A percentile compares a stretch with the other conserved stretches of the same genome.
Evolutionary conservation across 2,888 invertebrate species (phyloP).

Genomic region (Catocala sponsa): DNA sequence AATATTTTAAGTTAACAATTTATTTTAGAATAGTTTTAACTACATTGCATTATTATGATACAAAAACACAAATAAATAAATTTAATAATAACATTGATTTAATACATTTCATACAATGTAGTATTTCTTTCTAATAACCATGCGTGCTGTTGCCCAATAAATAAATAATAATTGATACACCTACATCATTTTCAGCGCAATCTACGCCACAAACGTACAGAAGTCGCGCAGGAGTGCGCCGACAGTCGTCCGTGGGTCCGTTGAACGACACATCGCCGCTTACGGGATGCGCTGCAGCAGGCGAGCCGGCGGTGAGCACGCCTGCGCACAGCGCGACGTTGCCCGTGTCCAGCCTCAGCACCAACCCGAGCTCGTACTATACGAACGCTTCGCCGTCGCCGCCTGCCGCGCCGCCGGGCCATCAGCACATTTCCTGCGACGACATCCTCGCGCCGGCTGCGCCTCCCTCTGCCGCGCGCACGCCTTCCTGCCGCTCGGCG

Average conservation of each 20-base stretch:
- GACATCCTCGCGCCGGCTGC: slow-evolving; percentile 79
- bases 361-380: slow-evolving; percentile 88
- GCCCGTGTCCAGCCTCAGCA: slow-evolving; percentile 87
- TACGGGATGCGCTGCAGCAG: slow-evolving; percentile 71
- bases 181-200: slow-evolving; percentile 83
- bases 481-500: slow-evolving; percentile 81
- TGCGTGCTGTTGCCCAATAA: background rate
- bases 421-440: slow-evolving; percentile 82
- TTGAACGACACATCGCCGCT: slow-evolving; percentile 86
- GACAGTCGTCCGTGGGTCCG: slow-evolving; percentile 89
- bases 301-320: slow-evolving; percentile 80
- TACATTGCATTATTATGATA: no score
- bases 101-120: slow-evolving; percentile 3
- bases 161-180: background rate
- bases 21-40: no score
- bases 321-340: slow-evolving; percentile 83
- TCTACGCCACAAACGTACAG: slow-evolving; percentile 89
- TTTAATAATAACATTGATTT: background rate
- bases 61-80: background rate
- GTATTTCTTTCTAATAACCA: background rate
- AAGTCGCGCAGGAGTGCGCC: slow-evolving; percentile 87
- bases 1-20: background rate
- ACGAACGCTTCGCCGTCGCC: slow-evolving; percentile 89
- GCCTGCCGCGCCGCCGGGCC: slow-evolving; percentile 75
- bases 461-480: slow-evolving; percentile 64